Base-by-base conservation (phyloP, 2,888 invertebrate species). In the Aporophyla nigra region DNA sequence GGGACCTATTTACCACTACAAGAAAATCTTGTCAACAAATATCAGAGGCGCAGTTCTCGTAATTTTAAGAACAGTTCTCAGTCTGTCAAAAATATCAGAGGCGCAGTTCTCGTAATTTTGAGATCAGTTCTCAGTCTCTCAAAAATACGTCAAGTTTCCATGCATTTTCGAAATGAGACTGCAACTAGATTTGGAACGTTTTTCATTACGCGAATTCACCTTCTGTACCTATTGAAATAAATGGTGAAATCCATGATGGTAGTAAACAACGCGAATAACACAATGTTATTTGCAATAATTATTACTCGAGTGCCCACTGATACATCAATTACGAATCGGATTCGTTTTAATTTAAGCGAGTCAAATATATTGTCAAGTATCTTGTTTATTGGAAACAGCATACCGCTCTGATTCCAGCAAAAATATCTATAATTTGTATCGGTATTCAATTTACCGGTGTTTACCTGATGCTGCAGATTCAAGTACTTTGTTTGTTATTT, bases 341-440 rank as follows among this genome's bases (percentile, higher is more conserved):
- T 76, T 58, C n/a, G 40, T 77, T 65, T 74, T 71, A 80, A 73
- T 73, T 61, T 46, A 56, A 79, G 27, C 54, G 66, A 61, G 40
- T 80, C 61, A 76, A 79, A 71, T 79, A 62, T 27, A 71, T 62
- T 78, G 21, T 63, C 46, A 68, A 76, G 75, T 71, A 66, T 49
- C 12, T 21, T 53, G 56, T 27, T 9, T 46, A 76, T 84, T 73
- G 76, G 58, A 69, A 74, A 72, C 24, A 14, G 21, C 21, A 51
- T 62, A 9, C 54, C 54, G 40, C 56, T 33, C 33, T 1, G 1
- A 54, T 51, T 24, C 40, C 24, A n/a, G 53, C 61, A 69, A 58
- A 74, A 61, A 67, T 63, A 68, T 33, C 33, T 33, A 33, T 59
- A 43, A 80, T 68, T 72, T 51, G 49, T 70, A 49, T 27, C n/a